Conservation (phyloP, 92 coral and sea anemone species). For the Phenganax subtilis region DNA sequence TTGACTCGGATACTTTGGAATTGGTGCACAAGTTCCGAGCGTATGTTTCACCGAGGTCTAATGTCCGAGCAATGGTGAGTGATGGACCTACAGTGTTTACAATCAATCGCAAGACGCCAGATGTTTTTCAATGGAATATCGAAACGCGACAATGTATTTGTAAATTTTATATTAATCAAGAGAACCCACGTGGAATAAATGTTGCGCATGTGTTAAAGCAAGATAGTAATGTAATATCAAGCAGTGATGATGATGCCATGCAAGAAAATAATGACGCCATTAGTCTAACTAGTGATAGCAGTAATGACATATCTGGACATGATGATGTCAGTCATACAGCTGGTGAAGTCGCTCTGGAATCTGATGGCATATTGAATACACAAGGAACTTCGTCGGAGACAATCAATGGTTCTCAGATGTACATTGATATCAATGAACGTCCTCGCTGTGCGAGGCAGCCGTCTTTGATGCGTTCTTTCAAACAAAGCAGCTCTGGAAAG, state of each 20-base stretch:
- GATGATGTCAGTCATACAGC: no score
- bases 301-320: no score
- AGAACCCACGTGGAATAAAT: conserved; percentile 57
- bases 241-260: background rate
- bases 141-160: conserved; percentile 64
- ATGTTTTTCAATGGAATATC: conserved; percentile 79
- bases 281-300: background rate
- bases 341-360: no score
- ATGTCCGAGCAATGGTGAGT: conserved; percentile 81
- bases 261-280: background rate
- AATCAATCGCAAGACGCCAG: conserved; percentile 73
- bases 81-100: conserved; percentile 77
- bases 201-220: conserved; percentile 41
- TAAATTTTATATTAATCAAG: conserved; percentile 65
- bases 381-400: background rate
- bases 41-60: conserved; percentile 70
- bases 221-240: background rate
- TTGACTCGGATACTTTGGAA: conserved; percentile 58
- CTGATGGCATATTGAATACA: background rate
- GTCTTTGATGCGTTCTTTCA: conserved; percentile 20
- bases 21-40: conserved; percentile 74
- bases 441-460: conserved; percentile 9
- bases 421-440: conserved; percentile 20
- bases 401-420: background rate
- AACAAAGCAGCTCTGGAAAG: background rate